A percentile compares a stretch with the other conserved stretches of the same genome.
These are phyloP conservation scores for Hylaeus volcanicus DNA, from an alignment of 1,140 invertebrate species.

Conservation along the genomic window DNA sequence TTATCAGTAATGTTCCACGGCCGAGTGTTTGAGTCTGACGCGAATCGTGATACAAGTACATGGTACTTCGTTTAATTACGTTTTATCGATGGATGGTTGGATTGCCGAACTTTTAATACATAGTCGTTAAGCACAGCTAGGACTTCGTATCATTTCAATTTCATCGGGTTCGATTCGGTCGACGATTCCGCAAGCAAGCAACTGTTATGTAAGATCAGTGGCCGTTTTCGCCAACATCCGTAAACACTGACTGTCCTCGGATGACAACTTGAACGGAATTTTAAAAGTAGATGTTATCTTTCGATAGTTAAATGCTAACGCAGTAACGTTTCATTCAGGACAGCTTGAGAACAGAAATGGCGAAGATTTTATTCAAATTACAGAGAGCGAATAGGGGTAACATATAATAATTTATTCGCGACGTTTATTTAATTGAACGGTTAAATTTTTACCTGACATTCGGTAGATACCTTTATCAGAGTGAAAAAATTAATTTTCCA, in stretches of 20 bases:
- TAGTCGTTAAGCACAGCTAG: neutral
- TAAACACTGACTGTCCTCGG: neutral
- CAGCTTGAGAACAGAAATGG: no score
- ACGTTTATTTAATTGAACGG: no score
- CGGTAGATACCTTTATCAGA: no score
- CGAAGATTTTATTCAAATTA: no score
- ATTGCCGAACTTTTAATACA: neutral
- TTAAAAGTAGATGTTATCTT: neutral
- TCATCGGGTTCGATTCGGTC: neutral
- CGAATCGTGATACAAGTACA: neutral
- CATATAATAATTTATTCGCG: no score
- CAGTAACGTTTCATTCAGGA: no score
- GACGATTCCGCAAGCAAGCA: neutral
- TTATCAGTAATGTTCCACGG: neutral
- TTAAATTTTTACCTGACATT: no score
- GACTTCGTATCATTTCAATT: neutral
- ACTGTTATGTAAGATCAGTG: neutral
- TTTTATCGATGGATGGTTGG: neutral
- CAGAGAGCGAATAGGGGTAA: no score
- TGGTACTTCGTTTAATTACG: neutral
- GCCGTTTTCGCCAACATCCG: neutral
- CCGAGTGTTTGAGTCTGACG: neutral
- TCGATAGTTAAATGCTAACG: neutral
- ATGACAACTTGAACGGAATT: neutral
- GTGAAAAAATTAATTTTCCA: no score